phyloP scores from a whole-genome alignment of 2,113 vertebrate genomes.

The Oryzias javanicus region DNA sequence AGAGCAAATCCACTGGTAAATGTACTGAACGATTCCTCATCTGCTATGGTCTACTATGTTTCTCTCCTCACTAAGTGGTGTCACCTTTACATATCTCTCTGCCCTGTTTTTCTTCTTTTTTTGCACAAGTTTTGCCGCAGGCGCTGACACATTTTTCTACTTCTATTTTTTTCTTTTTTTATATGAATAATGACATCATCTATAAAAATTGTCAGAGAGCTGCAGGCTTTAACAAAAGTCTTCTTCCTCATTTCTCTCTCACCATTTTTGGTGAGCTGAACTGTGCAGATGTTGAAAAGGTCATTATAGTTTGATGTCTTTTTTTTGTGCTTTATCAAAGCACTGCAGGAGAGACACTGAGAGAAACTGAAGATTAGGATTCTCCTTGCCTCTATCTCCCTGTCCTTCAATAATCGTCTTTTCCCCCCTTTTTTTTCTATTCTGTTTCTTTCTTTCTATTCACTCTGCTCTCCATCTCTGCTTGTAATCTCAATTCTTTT shows the following conservation, averaged over 20 bases:
- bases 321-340: conserved; percentile 22
- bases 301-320: conserved; percentile 32
- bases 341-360: neutral
- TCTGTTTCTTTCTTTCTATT: neutral
- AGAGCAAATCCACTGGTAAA: too few relatives aligned
- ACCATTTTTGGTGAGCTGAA: conserved; percentile 37
- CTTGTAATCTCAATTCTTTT: conserved; percentile 7
- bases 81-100: conserved; percentile 16
- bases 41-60: too few relatives aligned
- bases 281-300: conserved; percentile 31
- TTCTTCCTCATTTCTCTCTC: conserved; percentile 31
- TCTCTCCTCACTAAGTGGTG: neutral
- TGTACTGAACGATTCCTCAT: too few relatives aligned
- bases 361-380: conserved; percentile 3
- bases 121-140: conserved; percentile 32
- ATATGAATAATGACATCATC: conserved; percentile 68
- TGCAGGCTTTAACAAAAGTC: conserved; percentile 48
- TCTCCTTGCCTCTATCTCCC: conserved; percentile 3
- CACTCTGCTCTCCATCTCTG: conserved; percentile 3
- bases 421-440: conserved; percentile 3
- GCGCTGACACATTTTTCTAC: conserved; percentile 52
- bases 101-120: conserved; percentile 5
- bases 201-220: conserved; percentile 61
- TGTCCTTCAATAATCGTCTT: neutral
- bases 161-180: conserved; percentile 35